These are phyloP conservation scores for Tyria jacobaeae DNA, from an alignment of 2,888 invertebrate genomes.

Conservation along the genomic window DNA sequence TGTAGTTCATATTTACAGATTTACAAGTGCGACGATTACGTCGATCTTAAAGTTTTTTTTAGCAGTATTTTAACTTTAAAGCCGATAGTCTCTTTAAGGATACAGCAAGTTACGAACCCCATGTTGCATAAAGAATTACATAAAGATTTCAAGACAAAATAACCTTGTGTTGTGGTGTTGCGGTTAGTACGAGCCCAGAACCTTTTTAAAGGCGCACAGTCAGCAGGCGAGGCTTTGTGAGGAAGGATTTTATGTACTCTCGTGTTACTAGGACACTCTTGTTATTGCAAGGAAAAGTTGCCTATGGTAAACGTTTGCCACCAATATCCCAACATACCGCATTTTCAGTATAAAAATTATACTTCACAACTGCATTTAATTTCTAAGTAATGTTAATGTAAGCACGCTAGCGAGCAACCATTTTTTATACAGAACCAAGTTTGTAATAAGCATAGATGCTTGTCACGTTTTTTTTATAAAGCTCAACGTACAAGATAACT, in stretches of 20 bases:
- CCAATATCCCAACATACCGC: neutral
- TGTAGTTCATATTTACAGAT: too few species aligned
- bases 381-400: slow-evolving; percentile 1
- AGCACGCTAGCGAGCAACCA: slow-evolving; percentile 5
- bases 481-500: slow-evolving; percentile 61
- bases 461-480: slow-evolving; percentile 55
- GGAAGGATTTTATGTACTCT: neutral
- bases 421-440: slow-evolving; percentile 54
- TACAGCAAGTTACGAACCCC: too few species aligned
- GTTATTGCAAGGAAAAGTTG: neutral
- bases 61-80: too few species aligned
- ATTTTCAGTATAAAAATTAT: neutral
- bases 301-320: neutral
- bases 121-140: too few species aligned
- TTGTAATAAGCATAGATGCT: slow-evolving; percentile 53
- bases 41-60: too few species aligned
- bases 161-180: neutral
- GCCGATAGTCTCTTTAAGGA: too few species aligned
- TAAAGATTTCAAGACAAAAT: too few species aligned
- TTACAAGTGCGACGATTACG: too few species aligned
- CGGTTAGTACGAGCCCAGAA: neutral
- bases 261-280: neutral
- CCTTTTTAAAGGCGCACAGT: neutral
- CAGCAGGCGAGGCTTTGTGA: neutral
- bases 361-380: neutral